These are phyloP conservation scores for Oryctes rhinoceros DNA, from an alignment of 1,140 invertebrate species.

Conservation along the genomic window DNA sequence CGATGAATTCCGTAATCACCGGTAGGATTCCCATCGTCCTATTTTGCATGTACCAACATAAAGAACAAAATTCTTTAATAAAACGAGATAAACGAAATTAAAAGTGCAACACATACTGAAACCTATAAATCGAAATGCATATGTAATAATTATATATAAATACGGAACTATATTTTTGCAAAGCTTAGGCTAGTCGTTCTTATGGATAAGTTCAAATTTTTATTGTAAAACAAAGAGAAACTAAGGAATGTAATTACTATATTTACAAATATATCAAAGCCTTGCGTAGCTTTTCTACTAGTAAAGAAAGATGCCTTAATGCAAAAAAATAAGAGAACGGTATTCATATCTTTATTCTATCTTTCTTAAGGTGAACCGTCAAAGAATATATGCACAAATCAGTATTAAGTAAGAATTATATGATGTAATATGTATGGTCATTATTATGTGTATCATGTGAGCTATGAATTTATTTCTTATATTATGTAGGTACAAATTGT, in stretches of 20 bases:
- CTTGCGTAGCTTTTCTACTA: too few species aligned
- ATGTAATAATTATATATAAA: background rate
- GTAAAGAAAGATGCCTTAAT: too few species aligned
- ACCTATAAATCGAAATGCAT: conserved; percentile 5
- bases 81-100: background rate
- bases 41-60: too few species aligned
- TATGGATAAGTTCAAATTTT: background rate
- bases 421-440: background rate
- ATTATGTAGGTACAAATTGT: conserved; percentile 1
- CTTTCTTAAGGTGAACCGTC: too few species aligned
- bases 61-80: background rate
- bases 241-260: background rate
- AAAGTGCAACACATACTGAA: background rate
- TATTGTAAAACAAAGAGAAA: background rate
- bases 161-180: conserved; percentile 36
- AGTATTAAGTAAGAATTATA: conserved; percentile 22
- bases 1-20: too few species aligned
- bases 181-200: conserved; percentile 14
- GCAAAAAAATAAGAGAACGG: too few species aligned
- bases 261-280: too few species aligned
- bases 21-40: too few species aligned
- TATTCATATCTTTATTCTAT: too few species aligned
- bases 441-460: background rate
- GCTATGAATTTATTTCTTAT: conserved; percentile 17
- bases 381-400: conserved; percentile 20